Base-by-base conservation (phyloP, 1,140 invertebrate genomes). In the Drosophila kanapiae region DNA sequence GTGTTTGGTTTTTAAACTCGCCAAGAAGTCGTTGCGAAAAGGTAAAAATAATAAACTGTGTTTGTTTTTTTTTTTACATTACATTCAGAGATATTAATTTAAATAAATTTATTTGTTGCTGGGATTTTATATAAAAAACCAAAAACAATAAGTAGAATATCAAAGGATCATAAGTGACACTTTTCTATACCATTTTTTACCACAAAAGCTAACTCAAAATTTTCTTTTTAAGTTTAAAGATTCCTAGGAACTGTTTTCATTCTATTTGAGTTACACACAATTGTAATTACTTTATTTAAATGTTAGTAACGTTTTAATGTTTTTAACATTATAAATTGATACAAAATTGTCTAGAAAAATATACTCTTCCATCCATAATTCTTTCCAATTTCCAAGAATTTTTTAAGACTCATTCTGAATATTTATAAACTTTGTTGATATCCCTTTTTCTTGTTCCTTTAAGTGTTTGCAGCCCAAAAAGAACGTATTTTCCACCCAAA, bases 41-140 rank as follows among this genome's bases (percentile, higher is more conserved):
- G 75, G 63, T 78, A 70, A 77, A 61, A 57, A 42, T 48, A 40
- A 13, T 40, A 1, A 35, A 5, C 1, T 7, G 13, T 59, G 61
- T 16, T 14, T 9, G n/a, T 1, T 18, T 6, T 1, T 18, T 6
- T 58, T n/a, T 2, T 37, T 31, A 6, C 0, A 29, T 29, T 29
- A 5, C n/a, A 6, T n/a, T 8, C 1, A 23, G 23, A 3, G 23
- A 23, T 23, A 23, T 23, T 23, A 2, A 23, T 2, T 23, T 23
- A 3, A 3, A 23, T 1, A 3, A 23, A 23, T 23, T 23, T 23
- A 23, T 23, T 23, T 23, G 23, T 2, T 49, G 6, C 27, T 1
- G 2, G 11, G 11, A 47, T 14, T 8, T 47, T 14, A 6, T 13
- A 14, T 10, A 10, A 0, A 6, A 9, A 37, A n/a, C n/a, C n/a